A percentile compares a stretch with the other conserved stretches of the same genome.
Conservation (phyloP, 1,140 invertebrate species). For the Protaetia brevitarsis region DNA sequence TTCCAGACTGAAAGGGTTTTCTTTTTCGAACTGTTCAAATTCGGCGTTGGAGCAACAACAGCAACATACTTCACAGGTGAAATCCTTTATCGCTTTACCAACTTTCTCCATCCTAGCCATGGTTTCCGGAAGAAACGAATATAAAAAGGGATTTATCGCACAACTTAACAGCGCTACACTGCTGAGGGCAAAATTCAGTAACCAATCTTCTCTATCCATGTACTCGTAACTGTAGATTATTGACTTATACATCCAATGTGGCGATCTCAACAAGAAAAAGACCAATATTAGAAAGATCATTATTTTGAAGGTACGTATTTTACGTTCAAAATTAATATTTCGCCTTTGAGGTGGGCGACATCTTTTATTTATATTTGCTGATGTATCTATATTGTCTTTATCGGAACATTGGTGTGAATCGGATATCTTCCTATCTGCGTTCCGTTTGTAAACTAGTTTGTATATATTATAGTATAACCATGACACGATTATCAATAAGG, state of each 20-base stretch:
- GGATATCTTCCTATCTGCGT: conserved; percentile 29
- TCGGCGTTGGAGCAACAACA: conserved; percentile 42
- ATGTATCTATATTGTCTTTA: conserved; percentile 23
- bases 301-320: conserved; percentile 54
- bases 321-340: conserved; percentile 42
- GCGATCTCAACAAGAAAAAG: conserved; percentile 54
- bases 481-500: conserved; percentile 53
- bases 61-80: conserved; percentile 38
- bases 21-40: conserved; percentile 43
- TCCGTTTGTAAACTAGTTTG: conserved; percentile 49
- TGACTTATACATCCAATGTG: conserved; percentile 53
- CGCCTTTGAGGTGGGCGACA: conserved; percentile 30
- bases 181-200: conserved; percentile 51
- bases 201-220: conserved; percentile 43
- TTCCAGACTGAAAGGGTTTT: conserved; percentile 35
- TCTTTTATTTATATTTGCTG: not conserved
- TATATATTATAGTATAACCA: conserved; percentile 56
- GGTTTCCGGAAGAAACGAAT: conserved; percentile 55
- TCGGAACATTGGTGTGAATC: conserved; percentile 21
- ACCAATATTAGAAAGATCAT: conserved; percentile 54
- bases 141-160: conserved; percentile 56
- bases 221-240: conserved; percentile 47
- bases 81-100: conserved; percentile 26
- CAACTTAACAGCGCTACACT: conserved; percentile 52
- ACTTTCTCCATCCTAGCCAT: conserved; percentile 35